Percentiles rank a stretch among this genome's conserved stretches.
These are phyloP conservation scores for Micromesistius poutassou DNA, from an alignment of 2,797 vertebrate species.

Conservation along the genomic window DNA sequence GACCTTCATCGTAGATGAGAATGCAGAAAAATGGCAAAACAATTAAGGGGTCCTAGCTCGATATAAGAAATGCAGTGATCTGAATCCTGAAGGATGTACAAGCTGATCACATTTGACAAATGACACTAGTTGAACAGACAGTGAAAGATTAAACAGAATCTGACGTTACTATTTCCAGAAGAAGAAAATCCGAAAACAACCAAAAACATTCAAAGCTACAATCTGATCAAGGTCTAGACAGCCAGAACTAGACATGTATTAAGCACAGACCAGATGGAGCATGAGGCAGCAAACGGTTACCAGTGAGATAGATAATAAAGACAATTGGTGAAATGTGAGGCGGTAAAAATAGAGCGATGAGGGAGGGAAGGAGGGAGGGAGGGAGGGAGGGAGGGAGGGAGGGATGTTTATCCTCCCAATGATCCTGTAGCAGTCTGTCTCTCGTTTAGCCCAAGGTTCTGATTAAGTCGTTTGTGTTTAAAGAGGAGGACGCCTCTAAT, in stretches of 20 bases:
- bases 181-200: background rate
- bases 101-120: background rate
- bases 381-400: background rate
- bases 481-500: slow-evolving; percentile 69
- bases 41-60: background rate
- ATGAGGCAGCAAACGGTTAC: slow-evolving; percentile 10
- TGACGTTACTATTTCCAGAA: background rate
- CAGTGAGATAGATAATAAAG: slow-evolving; percentile 40
- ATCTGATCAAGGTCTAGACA: slow-evolving; percentile 1
- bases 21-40: background rate
- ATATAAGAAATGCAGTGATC: background rate
- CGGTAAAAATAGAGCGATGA: slow-evolving; percentile 1
- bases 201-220: background rate
- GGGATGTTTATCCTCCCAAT: slow-evolving; percentile 60
- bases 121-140: background rate
- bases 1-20: background rate
- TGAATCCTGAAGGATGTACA: background rate
- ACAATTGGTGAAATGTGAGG: slow-evolving; percentile 19
- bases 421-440: slow-evolving; percentile 64
- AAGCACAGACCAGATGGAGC: slow-evolving; percentile 6
- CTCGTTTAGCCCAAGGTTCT: slow-evolving; percentile 67
- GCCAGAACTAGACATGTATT: slow-evolving; percentile 2
- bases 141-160: background rate
- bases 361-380: background rate
- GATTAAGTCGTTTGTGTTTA: slow-evolving; percentile 71